phyloP scores from a whole-genome alignment of 2,113 vertebrate genomes.

The Sclerurus mexicanus region DNA sequence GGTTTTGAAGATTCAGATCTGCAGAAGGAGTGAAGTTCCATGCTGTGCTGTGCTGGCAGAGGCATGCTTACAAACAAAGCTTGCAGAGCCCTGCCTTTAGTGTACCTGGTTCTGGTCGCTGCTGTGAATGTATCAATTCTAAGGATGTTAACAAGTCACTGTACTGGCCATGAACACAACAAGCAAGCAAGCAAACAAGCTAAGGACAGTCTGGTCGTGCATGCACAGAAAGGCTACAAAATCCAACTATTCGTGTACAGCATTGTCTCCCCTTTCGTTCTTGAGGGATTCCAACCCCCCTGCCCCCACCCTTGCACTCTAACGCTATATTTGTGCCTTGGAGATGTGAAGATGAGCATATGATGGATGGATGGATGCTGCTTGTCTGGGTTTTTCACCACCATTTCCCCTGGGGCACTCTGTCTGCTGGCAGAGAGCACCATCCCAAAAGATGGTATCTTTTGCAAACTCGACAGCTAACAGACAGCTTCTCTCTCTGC shows the following conservation, averaged over 20 bases:
- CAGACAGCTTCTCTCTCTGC: slow-evolving; percentile 79
- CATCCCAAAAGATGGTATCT: slow-evolving; percentile 82
- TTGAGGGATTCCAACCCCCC: slow-evolving; percentile 57
- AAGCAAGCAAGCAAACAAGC: neutral
- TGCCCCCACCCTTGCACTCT: slow-evolving; percentile 50
- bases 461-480: slow-evolving; percentile 83
- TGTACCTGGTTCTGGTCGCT: neutral
- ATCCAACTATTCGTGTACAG: neutral
- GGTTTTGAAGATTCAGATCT: neutral
- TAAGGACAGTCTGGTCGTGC: neutral
- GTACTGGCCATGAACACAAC: neutral
- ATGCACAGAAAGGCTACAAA: neutral
- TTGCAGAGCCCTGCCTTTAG: neutral
- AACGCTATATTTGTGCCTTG: slow-evolving; percentile 68
- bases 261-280: slow-evolving; percentile 34
- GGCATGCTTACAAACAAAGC: neutral
- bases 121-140: neutral
- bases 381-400: slow-evolving; percentile 79
- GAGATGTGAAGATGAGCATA: slow-evolving; percentile 63
- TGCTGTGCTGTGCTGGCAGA: neutral
- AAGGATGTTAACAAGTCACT: neutral
- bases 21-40: neutral
- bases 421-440: slow-evolving; percentile 80
- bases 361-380: slow-evolving; percentile 82
- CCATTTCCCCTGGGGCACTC: slow-evolving; percentile 77